Percentiles rank a stretch among this genome's conserved stretches.
These are phyloP conservation scores for Drosophila rellima DNA, from an alignment of 2,888 invertebrate genomes.

Conservation along the genomic window DNA sequence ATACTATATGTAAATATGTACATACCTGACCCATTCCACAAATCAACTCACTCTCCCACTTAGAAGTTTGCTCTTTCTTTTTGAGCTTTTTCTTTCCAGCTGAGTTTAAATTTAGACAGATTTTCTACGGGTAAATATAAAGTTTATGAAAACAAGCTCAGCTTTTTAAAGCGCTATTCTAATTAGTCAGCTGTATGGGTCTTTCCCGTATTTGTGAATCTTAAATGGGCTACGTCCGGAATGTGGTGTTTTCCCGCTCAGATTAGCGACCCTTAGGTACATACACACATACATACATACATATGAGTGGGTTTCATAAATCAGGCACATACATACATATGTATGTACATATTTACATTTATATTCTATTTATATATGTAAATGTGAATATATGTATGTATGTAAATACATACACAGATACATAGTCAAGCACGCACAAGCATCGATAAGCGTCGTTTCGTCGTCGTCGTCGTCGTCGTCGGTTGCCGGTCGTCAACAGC, in stretches of 20 bases:
- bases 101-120: constrained; percentile 26
- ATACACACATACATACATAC: constrained; percentile 7
- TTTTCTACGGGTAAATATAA: no score
- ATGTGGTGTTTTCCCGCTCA: constrained; percentile 17
- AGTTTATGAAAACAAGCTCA: neutral
- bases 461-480: no score
- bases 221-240: constrained; percentile 13
- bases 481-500: constrained; percentile 24
- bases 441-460: constrained; percentile 62
- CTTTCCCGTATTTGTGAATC: constrained; percentile 42
- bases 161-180: constrained; percentile 37
- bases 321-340: constrained; percentile 10
- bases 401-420: constrained; percentile 22
- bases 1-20: neutral
- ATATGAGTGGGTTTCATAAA: constrained; percentile 5
- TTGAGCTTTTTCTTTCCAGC: constrained; percentile 45
- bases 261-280: constrained; percentile 23
- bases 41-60: constrained; percentile 14
- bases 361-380: constrained; percentile 10
- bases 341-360: constrained; percentile 2
- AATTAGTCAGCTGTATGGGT: constrained; percentile 68
- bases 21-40: constrained; percentile 31
- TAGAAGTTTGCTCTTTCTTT: constrained; percentile 24
- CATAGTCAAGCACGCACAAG: constrained; percentile 48
- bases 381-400: constrained; percentile 2